Evolutionary conservation across 2,113 vertebrate genomes (phyloP).

Genomic region (Odocoileus virginianus): DNA sequence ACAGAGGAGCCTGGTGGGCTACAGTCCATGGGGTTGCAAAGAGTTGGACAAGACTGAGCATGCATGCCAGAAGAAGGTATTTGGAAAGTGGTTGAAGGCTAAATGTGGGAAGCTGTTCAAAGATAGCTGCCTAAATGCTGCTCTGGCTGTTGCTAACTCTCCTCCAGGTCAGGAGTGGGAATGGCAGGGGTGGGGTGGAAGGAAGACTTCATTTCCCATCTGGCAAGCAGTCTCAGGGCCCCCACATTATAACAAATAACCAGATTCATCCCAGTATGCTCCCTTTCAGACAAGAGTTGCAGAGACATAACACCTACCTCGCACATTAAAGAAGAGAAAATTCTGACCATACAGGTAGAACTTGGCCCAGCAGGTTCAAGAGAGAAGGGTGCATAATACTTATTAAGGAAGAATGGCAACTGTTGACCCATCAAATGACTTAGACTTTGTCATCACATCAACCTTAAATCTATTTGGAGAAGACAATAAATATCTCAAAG

Average conservation of each 20-base stretch:
- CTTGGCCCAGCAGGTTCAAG: not conserved
- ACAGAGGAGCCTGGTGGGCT: not conserved
- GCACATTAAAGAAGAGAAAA: not conserved
- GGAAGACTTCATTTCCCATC: not conserved
- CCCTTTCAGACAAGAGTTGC: not conserved
- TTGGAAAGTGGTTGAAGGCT: not conserved
- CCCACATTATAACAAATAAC: not conserved
- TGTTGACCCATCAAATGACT: not conserved
- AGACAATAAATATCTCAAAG: not conserved
- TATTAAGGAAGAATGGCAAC: not conserved
- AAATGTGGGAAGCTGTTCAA: not conserved
- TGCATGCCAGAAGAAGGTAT: not conserved
- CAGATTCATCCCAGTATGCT: not conserved
- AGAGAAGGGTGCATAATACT: not conserved
- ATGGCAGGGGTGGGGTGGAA: not conserved
- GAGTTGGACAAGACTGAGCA: not conserved
- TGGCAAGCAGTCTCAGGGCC: not conserved
- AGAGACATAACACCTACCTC: not conserved
- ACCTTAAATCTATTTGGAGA: not conserved
- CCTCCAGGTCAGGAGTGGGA: not conserved
- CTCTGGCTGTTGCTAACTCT: not conserved
- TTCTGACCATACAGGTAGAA: not conserved
- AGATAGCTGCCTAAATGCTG: not conserved
- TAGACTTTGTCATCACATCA: not conserved
- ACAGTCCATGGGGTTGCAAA: not conserved